Conservation (phyloP, 2,113 vertebrate genomes). For the Tenrec ecaudatus region DNA sequence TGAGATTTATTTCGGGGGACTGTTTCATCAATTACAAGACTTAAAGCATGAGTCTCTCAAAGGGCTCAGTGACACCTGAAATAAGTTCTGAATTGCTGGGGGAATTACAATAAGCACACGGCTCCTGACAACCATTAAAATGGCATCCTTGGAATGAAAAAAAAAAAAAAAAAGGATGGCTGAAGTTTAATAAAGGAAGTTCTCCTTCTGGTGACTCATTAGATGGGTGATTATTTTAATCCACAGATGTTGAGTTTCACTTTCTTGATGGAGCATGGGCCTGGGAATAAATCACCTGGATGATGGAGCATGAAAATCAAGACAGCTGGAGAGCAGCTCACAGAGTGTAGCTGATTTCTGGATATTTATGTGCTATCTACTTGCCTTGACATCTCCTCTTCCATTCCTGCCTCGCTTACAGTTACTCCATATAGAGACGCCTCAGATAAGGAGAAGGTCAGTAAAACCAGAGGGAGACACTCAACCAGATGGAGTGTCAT, state of each 20-base stretch:
- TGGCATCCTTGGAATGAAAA: not conserved
- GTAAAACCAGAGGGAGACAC: not conserved
- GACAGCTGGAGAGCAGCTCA: not conserved
- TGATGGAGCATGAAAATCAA: constrained; percentile 4
- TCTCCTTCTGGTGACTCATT: constrained; percentile 25
- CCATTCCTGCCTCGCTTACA: not conserved
- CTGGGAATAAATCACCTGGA: not conserved
- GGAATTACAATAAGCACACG: constrained; percentile 53
- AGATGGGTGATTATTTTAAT: constrained; percentile 37
- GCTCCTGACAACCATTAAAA: constrained; percentile 61
- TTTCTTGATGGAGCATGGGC: constrained; percentile 38
- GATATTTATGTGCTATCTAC: not conserved
- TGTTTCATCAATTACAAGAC: constrained; percentile 80
- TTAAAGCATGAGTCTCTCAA: constrained; percentile 75
- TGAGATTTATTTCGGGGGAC: constrained; percentile 86
- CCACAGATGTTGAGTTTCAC: not conserved
- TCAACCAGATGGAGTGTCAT: not conserved
- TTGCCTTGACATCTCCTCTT: not conserved
- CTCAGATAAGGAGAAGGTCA: not conserved
- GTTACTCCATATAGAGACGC: not conserved
- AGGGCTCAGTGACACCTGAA: constrained; percentile 70
- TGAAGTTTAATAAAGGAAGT: constrained; percentile 30
- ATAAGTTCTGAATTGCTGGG: constrained; percentile 73
- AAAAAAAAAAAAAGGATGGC: not conserved
- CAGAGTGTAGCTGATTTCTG: constrained; percentile 18